A percentile compares a stretch with the other conserved stretches of the same genome.
Conservation (phyloP, 2,888 invertebrate species). For the Protophormia terraenovae region DNA sequence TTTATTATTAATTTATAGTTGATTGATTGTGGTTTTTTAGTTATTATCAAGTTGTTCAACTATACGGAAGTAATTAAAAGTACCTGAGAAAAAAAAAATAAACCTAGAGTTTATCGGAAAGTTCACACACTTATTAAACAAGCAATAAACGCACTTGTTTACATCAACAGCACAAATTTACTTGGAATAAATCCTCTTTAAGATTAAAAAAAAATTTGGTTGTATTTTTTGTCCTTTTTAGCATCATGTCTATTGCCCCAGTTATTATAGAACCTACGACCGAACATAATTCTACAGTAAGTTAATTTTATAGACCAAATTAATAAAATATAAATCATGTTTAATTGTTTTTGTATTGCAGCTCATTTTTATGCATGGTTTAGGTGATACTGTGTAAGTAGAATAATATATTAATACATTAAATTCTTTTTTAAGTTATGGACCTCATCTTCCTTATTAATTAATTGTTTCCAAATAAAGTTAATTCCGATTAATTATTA, state of each 20-base stretch:
- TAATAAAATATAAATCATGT: not conserved
- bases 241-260: slow-evolving; percentile 83
- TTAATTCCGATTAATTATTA: too few species aligned
- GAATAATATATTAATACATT: not conserved
- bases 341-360: slow-evolving; percentile 82
- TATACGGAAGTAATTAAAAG: slow-evolving; percentile 57
- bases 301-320: slow-evolving; percentile 76
- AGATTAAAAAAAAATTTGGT: not conserved
- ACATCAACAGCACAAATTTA: too few species aligned
- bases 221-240: not conserved
- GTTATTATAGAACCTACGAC: slow-evolving; percentile 91
- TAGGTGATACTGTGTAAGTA: slow-evolving; percentile 96
- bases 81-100: slow-evolving; percentile 40
- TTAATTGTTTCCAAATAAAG: slow-evolving; percentile 38
- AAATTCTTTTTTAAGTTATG: too few species aligned
- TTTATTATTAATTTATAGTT: too few species aligned
- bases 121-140: not conserved
- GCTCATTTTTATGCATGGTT: slow-evolving; percentile 97
- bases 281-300: slow-evolving; percentile 93
- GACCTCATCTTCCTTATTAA: too few species aligned
- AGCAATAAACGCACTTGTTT: slow-evolving; percentile 27
- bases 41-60: too few species aligned
- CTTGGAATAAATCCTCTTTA: not conserved
- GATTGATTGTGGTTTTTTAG: not conserved
- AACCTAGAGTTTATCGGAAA: not conserved